Conservation (phyloP, 1,140 invertebrate genomes). For the Armadillidium nasatum region DNA sequence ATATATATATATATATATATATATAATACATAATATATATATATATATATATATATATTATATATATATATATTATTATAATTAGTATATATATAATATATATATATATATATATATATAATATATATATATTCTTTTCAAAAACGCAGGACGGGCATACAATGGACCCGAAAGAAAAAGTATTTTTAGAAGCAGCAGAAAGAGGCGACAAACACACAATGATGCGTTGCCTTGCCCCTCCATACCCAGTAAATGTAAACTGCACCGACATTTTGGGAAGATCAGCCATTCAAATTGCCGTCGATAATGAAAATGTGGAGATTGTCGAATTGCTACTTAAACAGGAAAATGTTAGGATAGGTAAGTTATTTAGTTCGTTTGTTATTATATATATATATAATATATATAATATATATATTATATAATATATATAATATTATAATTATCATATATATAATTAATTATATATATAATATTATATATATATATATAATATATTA, state of each 20-base stretch:
- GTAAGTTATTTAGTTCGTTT: conserved; percentile 32
- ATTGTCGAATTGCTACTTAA: conserved; percentile 53
- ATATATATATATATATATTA: no score
- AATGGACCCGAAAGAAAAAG: conserved; percentile 52
- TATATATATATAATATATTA: no score
- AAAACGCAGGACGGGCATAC: conserved; percentile 47
- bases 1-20: no score
- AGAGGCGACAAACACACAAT: conserved; percentile 56
- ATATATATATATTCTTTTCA: no score
- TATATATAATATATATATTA: no score
- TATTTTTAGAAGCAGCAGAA: conserved; percentile 58
- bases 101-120: no score
- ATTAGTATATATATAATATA: no score
- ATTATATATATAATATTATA: no score
- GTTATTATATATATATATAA: conserved; percentile 15
- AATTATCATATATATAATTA: no score
- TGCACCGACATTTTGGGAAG: conserved; percentile 57
- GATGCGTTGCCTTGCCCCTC: conserved; percentile 51
- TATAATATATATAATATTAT: no score
- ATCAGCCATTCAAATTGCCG: conserved; percentile 56
- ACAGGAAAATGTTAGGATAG: conserved; percentile 52
- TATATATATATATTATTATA: no score
- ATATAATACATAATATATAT: no score
- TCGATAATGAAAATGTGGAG: conserved; percentile 54
- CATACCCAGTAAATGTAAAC: conserved; percentile 56